Base-by-base conservation (phyloP, 2,888 invertebrate species). In the Nomada flava region DNA sequence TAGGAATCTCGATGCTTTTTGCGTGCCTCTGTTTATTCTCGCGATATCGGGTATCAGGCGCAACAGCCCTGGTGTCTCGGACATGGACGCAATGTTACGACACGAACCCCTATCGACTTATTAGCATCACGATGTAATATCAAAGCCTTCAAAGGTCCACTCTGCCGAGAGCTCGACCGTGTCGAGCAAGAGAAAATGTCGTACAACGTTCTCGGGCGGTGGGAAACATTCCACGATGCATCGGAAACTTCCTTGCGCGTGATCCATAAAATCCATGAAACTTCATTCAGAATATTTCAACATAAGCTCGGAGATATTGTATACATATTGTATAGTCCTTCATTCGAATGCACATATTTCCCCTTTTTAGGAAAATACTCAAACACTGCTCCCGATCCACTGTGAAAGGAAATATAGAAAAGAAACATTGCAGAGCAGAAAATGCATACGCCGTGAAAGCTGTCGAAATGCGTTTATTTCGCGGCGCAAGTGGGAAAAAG, bases 11-110 rank as follows among this genome's bases (percentile, higher is more conserved):
- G 23, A 59, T 26, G 44, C 23, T 18, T 42, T 23, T 23, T 20
- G 36, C 60, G 7, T 23, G 63, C 15, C 26, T 60, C 47, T 55
- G 64, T 53, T 80, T 68, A 71, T 65, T 44, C 70, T 36, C 13
- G 52, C 18, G 83, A 76, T 72, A 76, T 76, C 68, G 64, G 62
- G 26, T 76, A 62, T 65, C 81, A 81, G 67, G 75, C 81, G 81
- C 57, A 70, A 29, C 29, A 47, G 52, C 57, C 71, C 60, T 36
- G 67, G 44, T 67, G 71, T 53, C 67, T 59, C 47, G 18, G 55
- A 69, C 64, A 59, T 36, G 80, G 65, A 62, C 44, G 74, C 81
- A 82, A 76, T 76, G 76, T 72, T 55, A 67, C 71, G 47, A 36
- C 44, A 23, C 29, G 47, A 57, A 29, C 23, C 53, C 47, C 29